Conservation (phyloP, 2,888 invertebrate genomes). For the Kryphioiulus occultus region DNA sequence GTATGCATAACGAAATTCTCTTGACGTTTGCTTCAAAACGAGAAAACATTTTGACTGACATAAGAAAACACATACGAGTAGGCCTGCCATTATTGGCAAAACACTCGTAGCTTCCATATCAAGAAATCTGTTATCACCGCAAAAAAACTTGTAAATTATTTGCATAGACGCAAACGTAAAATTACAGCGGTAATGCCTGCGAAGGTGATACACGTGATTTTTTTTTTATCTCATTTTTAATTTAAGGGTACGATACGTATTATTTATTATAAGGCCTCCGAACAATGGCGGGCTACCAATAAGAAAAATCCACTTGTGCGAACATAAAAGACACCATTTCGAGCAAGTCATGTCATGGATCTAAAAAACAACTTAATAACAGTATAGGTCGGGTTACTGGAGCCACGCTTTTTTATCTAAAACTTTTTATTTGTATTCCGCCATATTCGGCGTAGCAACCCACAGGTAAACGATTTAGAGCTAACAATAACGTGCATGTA, state of each 20-base stretch:
- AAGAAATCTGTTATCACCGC: too few relatives aligned
- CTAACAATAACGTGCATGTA: neutral
- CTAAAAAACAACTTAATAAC: neutral
- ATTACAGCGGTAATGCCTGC: neutral
- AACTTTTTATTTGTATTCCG: neutral
- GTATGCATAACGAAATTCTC: too few relatives aligned
- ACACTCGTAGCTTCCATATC: too few relatives aligned
- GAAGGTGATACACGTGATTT: neutral
- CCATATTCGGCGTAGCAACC: neutral
- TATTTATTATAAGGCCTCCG: neutral
- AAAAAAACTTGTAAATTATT: neutral
- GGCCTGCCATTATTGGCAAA: too few relatives aligned
- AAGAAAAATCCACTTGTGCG: neutral
- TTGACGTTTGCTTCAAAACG: too few relatives aligned
- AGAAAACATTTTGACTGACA: too few relatives aligned
- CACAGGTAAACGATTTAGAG: neutral
- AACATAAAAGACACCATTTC: neutral
- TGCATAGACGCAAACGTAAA: neutral
- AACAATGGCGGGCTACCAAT: neutral
- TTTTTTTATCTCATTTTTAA: neutral
- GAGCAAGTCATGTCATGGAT: slow-evolving; percentile 22
- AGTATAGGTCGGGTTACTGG: slow-evolving; percentile 3
- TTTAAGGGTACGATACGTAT: neutral
- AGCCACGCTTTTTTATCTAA: neutral
- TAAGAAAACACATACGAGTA: too few relatives aligned